Evolutionary conservation across 2,797 vertebrate species (phyloP), one percentile per base, ranked within the genome.

Genomic region (Typhlichthys subterraneus): DNA sequence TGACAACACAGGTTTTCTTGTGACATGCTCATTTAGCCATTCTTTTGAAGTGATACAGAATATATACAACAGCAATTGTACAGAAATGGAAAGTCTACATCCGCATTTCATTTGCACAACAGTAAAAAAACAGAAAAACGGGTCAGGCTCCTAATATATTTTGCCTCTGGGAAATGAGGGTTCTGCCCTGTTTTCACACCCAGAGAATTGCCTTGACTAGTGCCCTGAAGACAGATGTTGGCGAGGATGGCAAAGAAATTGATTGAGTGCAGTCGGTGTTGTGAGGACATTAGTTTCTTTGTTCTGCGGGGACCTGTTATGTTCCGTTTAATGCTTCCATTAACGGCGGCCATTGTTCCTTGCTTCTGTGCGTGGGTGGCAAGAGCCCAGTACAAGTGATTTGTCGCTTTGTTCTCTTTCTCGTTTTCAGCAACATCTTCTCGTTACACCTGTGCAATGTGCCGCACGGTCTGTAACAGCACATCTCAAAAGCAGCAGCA

Each of bases 291-390:
- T 79, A 69, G 63, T 65, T 59, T 66, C 72, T 87, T 84, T 78
- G 69, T 84, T 85, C 75, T 63, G 55, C 33, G 15, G 42, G 50
- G 13, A 71, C 31, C 59, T 55, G 72, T 70, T 59, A 63, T 63
- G 58, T 79, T 83, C 12, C 9, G 45, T 69, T 69, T 67, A 73
- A 83, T 76, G 63, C 82, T 84, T 67, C 66, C 69, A 87, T 87
- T 86, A 87, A 57, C 23, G 23, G 4, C 4, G 1, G 23, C 61
- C 12, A 69, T 79, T 82, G 70, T 80, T 70, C 9, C 57, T 50
- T 61, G 17, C 69, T 51, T 60, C 46, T 55, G 48, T 57, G 58
- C 12, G 72, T 78, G 61, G 77, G 72, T 23, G 42, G 62, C 51
- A 10, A 79, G 50, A 73, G 60, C 48, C 17, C 48, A 61, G 53